Evolutionary conservation across 2,113 vertebrate species (phyloP).

Genomic region (Alligator mississippiensis): DNA sequence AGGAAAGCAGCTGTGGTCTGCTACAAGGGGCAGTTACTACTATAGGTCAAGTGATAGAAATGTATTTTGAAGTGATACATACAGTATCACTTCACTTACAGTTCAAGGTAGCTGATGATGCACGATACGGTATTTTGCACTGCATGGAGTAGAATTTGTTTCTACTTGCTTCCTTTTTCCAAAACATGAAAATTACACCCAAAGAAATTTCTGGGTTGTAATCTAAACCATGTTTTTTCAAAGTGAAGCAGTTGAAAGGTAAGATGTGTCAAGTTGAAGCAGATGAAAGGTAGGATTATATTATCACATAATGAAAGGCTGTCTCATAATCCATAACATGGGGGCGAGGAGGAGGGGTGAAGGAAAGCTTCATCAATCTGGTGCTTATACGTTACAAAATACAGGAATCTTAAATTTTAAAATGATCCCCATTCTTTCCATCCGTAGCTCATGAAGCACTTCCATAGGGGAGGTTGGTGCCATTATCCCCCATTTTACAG

Average conservation of each 20-base stretch:
- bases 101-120: neutral
- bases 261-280: neutral
- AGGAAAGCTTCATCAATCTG: neutral
- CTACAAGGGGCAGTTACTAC: neutral
- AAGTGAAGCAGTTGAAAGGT: neutral
- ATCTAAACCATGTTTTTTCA: neutral
- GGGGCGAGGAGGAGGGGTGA: no score
- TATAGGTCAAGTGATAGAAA: neutral
- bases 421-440: neutral
- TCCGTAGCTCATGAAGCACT: neutral
- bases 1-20: neutral
- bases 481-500: neutral
- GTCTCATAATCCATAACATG: neutral
- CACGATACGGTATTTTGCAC: neutral
- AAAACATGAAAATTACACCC: neutral
- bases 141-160: neutral
- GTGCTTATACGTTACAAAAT: no score
- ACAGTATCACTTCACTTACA: neutral
- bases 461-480: neutral
- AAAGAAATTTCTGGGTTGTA: neutral
- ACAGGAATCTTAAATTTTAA: no score
- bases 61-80: neutral
- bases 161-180: neutral
- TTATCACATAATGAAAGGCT: neutral
- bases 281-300: neutral